A percentile compares a stretch with the other conserved stretches of the same genome.
Evolutionary conservation across 2,888 invertebrate species (phyloP).

Genomic region (Drosophila mettleri): DNA sequence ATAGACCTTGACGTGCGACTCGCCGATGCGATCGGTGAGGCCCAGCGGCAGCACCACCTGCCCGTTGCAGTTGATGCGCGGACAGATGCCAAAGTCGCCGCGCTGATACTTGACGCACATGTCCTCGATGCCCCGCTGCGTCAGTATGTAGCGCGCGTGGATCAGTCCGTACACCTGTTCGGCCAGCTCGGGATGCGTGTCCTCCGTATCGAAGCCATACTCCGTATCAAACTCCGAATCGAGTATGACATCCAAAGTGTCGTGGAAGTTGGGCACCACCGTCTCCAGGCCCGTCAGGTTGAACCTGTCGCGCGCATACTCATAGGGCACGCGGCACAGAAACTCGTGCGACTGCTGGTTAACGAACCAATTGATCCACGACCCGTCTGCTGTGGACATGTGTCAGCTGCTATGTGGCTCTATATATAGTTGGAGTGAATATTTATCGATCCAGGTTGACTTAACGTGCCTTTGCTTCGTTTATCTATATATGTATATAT

Average conservation of each 20-base stretch:
- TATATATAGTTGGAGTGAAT: not conserved
- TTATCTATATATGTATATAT: not conserved
- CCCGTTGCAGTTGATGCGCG: conserved; percentile 42
- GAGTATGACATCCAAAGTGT: conserved; percentile 23
- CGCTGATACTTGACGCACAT: conserved; percentile 50
- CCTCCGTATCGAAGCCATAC: not conserved
- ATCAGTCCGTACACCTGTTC: conserved; percentile 54
- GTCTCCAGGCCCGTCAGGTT: conserved; percentile 49
- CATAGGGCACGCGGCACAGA: conserved; percentile 51
- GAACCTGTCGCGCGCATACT: conserved; percentile 40
- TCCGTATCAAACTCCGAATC: conserved; percentile 22
- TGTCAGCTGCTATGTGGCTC: not conserved
- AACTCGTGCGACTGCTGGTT: conserved; percentile 38
- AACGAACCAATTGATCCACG: conserved; percentile 59
- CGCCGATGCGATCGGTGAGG: conserved; percentile 18
- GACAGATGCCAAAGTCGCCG: conserved; percentile 59
- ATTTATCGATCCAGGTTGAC: not conserved
- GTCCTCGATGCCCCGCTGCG: conserved; percentile 27
- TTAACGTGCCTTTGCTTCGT: not conserved
- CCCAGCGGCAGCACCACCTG: conserved; percentile 57
- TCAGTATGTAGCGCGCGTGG: conserved; percentile 57
- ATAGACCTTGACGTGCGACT: conserved; percentile 45
- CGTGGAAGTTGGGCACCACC: conserved; percentile 22
- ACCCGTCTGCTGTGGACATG: conserved; percentile 10
- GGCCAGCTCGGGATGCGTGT: conserved; percentile 5